Evolutionary conservation across 2,888 invertebrate species (phyloP).

Genomic region (Euplagia quadripunctaria): DNA sequence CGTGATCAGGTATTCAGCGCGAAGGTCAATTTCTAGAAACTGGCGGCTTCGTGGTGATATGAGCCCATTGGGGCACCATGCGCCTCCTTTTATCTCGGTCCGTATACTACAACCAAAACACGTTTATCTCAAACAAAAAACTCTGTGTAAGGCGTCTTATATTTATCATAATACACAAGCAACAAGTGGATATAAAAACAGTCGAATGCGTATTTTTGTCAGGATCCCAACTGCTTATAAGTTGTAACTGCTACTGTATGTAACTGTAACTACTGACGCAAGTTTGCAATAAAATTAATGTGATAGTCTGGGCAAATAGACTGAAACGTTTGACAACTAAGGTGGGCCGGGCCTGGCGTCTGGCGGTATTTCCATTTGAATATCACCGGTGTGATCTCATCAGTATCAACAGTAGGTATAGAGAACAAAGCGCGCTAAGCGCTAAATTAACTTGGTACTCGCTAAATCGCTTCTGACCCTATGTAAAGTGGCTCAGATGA

Average conservation of each 20-base stretch:
- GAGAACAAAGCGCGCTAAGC: constrained; percentile 77
- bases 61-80: constrained; percentile 96
- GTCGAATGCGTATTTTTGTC: constrained; percentile 37
- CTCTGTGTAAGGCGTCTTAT: constrained; percentile 17
- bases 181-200: constrained; percentile 46
- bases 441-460: constrained; percentile 77
- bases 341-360: constrained; percentile 53
- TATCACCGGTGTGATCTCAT: constrained; percentile 77
- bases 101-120: constrained; percentile 89
- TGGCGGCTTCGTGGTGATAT: constrained; percentile 92
- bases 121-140: constrained; percentile 31
- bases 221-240: constrained; percentile 45
- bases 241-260: constrained; percentile 50
- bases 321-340: constrained; percentile 71
- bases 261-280: constrained; percentile 51
- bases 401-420: constrained; percentile 43
- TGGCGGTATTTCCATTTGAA: constrained; percentile 74
- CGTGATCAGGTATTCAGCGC: constrained; percentile 92
- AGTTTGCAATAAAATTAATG: constrained; percentile 69
- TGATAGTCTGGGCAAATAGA: constrained; percentile 69
- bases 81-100: constrained; percentile 95
- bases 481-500: constrained; percentile 75
- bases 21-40: constrained; percentile 94
- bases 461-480: constrained; percentile 78
- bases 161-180: constrained; percentile 41